Base-by-base conservation (phyloP, 2,888 invertebrate species). In the Pseudococcus viburni region DNA sequence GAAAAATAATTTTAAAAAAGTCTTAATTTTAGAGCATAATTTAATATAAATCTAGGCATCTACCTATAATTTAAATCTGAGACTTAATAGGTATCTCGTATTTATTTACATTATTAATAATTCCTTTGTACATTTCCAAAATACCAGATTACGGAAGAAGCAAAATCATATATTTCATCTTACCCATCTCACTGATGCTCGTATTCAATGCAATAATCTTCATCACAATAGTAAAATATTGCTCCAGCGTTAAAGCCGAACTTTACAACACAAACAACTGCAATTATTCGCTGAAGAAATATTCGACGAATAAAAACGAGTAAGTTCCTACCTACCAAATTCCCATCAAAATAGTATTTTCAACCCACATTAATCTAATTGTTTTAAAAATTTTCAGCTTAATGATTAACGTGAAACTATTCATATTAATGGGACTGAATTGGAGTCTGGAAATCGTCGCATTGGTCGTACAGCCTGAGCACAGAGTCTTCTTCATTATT, bases 361-460 rank as follows among this genome's bases (percentile, higher is more conserved):
- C 26, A 33, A 2, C 3, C 26, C 26, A n/a, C n/a, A n/a, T n/a
- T n/a, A n/a, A n/a, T n/a, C n/a, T n/a, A n/a, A n/a, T n/a, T n/a
- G n/a, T n/a, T n/a, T n/a, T n/a, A 46, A 46, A 46, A 46, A 3
- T n/a, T 59, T 51, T 33, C 88, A 89, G 89, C 22, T 89, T 89
- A 15, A 68, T 87, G 17, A 88, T 89, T 85, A 89, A 89, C 68
- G 48, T 89, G 7, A 89, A 89, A 83, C 22, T 89, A 26, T 89
- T 89, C 59, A 39, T 89, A 33, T 86, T 89, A 11, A 89, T 89
- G 89, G 89, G 89, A 39, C 84, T 89, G 2, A 89, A 89, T 46
- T 89, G 89, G 89, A 80, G 83, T 17, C 55, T 89, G 15, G 89
- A 89, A 55, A 48, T 89, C n/a, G 22, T 89, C 6, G 88, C 88